Conservation (phyloP, 2,888 invertebrate genomes). For the Sicus ferrugineus region DNA sequence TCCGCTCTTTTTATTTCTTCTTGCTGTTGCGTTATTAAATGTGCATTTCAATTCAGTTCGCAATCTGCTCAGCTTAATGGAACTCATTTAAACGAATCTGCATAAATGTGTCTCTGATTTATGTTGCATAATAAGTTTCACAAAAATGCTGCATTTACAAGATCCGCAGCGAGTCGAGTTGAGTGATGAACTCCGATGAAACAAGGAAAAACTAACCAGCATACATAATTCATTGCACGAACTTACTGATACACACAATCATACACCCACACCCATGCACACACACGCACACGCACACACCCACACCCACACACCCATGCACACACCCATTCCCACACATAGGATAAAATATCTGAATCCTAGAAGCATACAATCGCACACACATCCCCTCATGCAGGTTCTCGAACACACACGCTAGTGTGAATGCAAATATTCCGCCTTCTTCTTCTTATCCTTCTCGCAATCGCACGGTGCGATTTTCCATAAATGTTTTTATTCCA, state of each 20-base stretch:
- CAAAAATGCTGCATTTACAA: constrained; percentile 15
- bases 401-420: no score
- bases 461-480: no score
- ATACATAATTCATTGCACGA: not conserved
- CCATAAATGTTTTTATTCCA: no score
- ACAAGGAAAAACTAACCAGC: not conserved
- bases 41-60: not conserved
- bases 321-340: not conserved
- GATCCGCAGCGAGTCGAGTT: not conserved
- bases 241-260: not conserved
- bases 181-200: not conserved
- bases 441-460: no score
- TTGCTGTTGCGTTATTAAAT: not conserved
- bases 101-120: constrained; percentile 12
- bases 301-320: no score
- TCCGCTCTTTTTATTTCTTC: not conserved
- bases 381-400: no score
- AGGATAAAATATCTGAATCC: no score
- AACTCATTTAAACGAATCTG: not conserved
- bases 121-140: constrained; percentile 4
- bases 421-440: no score
- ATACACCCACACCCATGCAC: not conserved
- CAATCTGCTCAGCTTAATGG: not conserved
- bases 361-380: no score
- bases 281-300: no score